Percentiles rank a stretch among this genome's conserved stretches.
These are phyloP conservation scores for Merops nubicus DNA, from an alignment of 2,113 vertebrate species.

Conservation along the genomic window DNA sequence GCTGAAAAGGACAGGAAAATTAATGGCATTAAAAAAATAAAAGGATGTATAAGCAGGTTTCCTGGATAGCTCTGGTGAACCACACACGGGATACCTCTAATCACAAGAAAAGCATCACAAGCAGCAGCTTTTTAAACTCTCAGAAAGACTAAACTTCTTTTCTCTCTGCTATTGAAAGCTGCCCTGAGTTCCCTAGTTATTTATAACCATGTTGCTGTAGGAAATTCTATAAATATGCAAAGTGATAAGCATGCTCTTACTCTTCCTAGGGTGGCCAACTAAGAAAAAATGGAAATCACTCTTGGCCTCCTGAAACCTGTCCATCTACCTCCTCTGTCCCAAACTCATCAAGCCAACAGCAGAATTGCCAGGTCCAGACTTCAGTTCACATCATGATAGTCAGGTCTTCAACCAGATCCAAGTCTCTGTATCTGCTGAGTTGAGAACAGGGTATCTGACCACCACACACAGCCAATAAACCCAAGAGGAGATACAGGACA, in stretches of 20 bases:
- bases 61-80: neutral
- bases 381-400: accelerated
- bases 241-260: neutral
- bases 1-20: neutral
- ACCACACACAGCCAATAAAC: neutral
- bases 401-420: neutral
- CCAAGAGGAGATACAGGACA: neutral
- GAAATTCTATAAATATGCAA: constrained; percentile 44
- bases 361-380: neutral
- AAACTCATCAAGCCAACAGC: neutral
- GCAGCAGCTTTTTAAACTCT: neutral
- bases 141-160: neutral
- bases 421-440: neutral
- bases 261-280: neutral
- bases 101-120: neutral
- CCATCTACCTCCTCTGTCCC: neutral
- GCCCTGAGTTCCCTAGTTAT: neutral
- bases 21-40: neutral
- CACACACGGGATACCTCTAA: neutral
- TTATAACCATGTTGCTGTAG: constrained; percentile 21
- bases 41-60: neutral
- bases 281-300: constrained; percentile 18
- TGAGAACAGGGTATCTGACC: neutral
- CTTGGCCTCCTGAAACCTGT: neutral
- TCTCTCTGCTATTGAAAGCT: neutral